Evolutionary conservation across 2,113 vertebrate genomes (phyloP).

Genomic region (Rousettus leschenaultii): DNA sequence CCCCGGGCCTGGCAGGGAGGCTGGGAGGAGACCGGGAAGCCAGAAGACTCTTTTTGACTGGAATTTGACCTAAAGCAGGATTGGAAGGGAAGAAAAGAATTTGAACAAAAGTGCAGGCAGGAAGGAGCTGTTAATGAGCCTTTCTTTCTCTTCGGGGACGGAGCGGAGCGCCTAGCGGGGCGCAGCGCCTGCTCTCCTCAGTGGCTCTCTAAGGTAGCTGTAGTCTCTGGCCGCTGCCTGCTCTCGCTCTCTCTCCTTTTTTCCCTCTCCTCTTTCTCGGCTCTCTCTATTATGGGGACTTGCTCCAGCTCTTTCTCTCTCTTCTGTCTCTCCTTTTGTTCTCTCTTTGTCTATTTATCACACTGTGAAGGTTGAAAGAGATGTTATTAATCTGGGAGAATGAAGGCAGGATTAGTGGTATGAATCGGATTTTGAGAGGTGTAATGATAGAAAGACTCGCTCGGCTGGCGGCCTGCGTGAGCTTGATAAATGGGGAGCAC

Average conservation of each 20-base stretch:
- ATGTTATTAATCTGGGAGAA: conserved; percentile 99
- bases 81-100: conserved; percentile 83
- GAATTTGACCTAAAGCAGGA: conserved; percentile 80
- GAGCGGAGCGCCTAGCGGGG: conserved; percentile 70
- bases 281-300: conserved; percentile 90
- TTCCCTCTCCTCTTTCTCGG: conserved; percentile 84
- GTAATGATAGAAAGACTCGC: conserved; percentile 99
- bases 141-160: conserved; percentile 83
- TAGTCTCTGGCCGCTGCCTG: conserved; percentile 79
- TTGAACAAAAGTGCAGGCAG: conserved; percentile 81
- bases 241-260: conserved; percentile 66
- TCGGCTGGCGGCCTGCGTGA: conserved; percentile 99
- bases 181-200: conserved; percentile 65
- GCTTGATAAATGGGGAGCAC: conserved; percentile 99
- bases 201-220: conserved; percentile 72
- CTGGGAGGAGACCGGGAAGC: conserved; percentile 67
- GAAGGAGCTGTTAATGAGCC: conserved; percentile 85
- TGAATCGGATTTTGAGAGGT: conserved; percentile 99
- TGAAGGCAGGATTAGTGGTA: conserved; percentile 99
- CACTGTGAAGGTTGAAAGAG: conserved; percentile 99
- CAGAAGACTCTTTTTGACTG: conserved; percentile 80
- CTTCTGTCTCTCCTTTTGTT: conserved; percentile 97
- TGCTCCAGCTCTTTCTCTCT: conserved; percentile 89
- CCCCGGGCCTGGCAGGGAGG: conserved; percentile 36
- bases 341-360: conserved; percentile 99